phyloP scores from a whole-genome alignment of 2,888 invertebrate genomes.

The Eueremaeus valkanovi region DNA sequence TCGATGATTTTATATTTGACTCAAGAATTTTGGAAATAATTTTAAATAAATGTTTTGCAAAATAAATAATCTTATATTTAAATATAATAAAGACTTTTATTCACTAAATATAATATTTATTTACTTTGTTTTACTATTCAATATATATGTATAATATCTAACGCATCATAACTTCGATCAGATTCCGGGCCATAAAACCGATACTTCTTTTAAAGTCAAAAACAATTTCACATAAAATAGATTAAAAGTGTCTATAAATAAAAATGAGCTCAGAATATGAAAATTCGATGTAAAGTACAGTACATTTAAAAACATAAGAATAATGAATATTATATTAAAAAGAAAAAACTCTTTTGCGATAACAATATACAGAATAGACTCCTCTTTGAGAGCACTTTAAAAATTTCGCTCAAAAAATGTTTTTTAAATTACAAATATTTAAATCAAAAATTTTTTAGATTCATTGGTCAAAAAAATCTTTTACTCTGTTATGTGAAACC shows the following conservation, averaged over 20 bases:
- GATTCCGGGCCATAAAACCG: too few species aligned
- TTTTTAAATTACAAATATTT: slow-evolving; percentile 2
- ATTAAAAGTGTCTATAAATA: neutral
- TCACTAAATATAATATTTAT: neutral
- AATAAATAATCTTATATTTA: neutral
- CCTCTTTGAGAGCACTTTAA: neutral
- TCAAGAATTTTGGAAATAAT: neutral
- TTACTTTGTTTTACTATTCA: neutral
- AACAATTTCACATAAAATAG: neutral
- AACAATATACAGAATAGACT: neutral
- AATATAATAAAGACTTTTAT: too few species aligned
- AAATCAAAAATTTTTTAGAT: neutral
- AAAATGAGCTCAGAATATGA: neutral
- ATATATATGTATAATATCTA: neutral
- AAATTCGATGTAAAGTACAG: neutral
- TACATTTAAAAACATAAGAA: neutral
- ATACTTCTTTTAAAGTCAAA: neutral
- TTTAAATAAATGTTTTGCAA: neutral
- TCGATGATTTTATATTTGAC: neutral
- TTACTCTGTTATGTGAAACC: neutral
- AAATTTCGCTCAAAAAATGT: neutral
- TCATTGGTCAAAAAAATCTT: slow-evolving; percentile 9
- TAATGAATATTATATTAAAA: slow-evolving; percentile 3
- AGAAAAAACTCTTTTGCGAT: neutral
- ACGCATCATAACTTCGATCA: neutral